Base-by-base conservation (phyloP, 2,888 invertebrate genomes). In the Plagiodera versicolora region DNA sequence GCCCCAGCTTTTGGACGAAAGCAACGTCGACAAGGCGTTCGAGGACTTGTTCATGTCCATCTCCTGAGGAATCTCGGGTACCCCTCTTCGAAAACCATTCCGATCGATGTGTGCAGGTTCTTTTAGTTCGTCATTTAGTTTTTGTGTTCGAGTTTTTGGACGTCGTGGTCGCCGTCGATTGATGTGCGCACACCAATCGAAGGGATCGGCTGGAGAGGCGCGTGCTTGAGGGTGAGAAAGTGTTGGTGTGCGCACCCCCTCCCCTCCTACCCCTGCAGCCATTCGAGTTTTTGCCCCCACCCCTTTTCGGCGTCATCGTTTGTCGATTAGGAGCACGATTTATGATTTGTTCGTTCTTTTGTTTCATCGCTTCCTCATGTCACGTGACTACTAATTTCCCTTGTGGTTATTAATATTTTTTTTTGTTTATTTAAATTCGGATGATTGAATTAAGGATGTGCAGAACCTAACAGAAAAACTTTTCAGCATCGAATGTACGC, bases 1-100 rank as follows among this genome's bases (percentile, higher is more conserved):
- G 74, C 82, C 88, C 56, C 86, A 87, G 79, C 81, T 85, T 75
- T 81, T 85, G 76, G 91, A 90, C 80, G 91, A 91, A 80, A 87
- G 84, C 81, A 91, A 93, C 81, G 90, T 93, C 63, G 94, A 94
- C 78, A 89, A 89, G 82, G 92, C 92, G 70, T 94, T 94, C 83
- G 94, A 94, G 79, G 89, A 90, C 81, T 85, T 94, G 73, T 91
- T 94, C 84, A 75, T 75, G 61, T 72, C 77, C 46, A 75, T 72
- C 66, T 73, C 75, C 55, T 79, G 45, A 75, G 81, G 46, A 54
- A 19, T 39, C 24, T 24, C 24, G 24, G 24, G 52, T 59, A 46
- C 44, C 50, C 46, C 51, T 35, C 45, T 47, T 61, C 63, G 14
- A 4, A 39, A 39, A 39, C 47, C 67, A 68, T 69, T 67, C 71